phyloP scores from a whole-genome alignment of 2,888 invertebrate genomes.

The Hydropsyche betteni region DNA sequence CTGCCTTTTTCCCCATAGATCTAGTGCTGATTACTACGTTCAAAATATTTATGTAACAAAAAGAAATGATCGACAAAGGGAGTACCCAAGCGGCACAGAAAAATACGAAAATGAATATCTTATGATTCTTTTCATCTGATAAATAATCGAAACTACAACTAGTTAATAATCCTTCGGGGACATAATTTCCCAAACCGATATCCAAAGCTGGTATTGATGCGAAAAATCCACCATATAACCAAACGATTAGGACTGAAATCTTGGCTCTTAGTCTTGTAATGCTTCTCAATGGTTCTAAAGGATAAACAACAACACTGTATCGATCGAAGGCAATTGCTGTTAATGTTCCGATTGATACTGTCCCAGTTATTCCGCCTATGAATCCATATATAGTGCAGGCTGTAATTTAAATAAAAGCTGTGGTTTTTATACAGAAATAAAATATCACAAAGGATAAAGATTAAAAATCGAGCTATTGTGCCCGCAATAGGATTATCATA shows the following conservation, averaged over 20 bases:
- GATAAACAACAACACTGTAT: slow-evolving; percentile 83
- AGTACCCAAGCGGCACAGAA: slow-evolving; percentile 80
- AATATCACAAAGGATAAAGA: not conserved
- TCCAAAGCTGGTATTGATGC: slow-evolving; percentile 75
- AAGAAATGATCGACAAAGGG: slow-evolving; percentile 76
- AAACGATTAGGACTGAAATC: slow-evolving; percentile 70
- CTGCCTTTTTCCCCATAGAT: slow-evolving; percentile 63
- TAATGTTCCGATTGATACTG: slow-evolving; percentile 81
- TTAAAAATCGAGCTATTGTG: not conserved
- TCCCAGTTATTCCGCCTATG: slow-evolving; percentile 81
- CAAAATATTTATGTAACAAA: slow-evolving; percentile 78
- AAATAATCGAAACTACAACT: slow-evolving; percentile 89
- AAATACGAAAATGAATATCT: slow-evolving; percentile 77
- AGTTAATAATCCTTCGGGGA: slow-evolving; percentile 84
- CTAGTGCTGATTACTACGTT: slow-evolving; percentile 69
- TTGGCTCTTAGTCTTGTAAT: slow-evolving; percentile 71
- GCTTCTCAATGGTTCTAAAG: slow-evolving; percentile 73
- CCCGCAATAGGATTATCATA: not conserved
- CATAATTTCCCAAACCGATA: slow-evolving; percentile 78
- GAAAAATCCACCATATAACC: slow-evolving; percentile 78
- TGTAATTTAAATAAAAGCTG: slow-evolving; percentile 57
- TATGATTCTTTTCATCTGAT: slow-evolving; percentile 68
- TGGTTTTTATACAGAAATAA: not conserved
- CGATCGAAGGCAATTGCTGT: slow-evolving; percentile 84
- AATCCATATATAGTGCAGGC: slow-evolving; percentile 84